phyloP scores from a whole-genome alignment of 2,113 vertebrate species.

The Neolamprologus toae region DNA sequence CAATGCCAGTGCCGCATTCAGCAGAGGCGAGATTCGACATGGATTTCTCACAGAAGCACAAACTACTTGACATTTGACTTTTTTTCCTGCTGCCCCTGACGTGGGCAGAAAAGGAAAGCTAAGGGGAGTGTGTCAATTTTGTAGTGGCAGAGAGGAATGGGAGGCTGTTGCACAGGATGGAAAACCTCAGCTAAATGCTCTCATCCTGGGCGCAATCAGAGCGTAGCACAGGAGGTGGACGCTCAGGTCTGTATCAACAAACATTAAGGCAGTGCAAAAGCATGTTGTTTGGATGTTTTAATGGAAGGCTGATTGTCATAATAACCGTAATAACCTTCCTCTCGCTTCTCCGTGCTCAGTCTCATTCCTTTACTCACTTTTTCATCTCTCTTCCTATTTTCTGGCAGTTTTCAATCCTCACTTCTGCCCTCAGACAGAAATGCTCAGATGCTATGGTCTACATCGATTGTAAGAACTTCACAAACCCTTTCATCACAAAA shows the following conservation, averaged over 20 bases:
- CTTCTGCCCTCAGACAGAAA: conserved; percentile 1
- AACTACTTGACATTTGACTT: conserved; percentile 43
- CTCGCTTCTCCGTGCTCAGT: not conserved
- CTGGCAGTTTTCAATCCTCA: not conserved
- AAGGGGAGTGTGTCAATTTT: not conserved
- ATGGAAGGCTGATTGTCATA: not conserved
- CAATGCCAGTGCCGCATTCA: not conserved
- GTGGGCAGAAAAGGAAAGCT: not conserved
- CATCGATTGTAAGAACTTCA: conserved; percentile 7
- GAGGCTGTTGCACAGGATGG: not conserved
- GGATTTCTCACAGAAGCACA: conserved; percentile 29
- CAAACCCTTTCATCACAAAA: conserved; percentile 10
- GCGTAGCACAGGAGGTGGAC: not conserved
- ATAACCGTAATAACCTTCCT: not conserved
- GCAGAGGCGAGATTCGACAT: conserved; percentile 6
- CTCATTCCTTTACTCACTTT: not conserved
- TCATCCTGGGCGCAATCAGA: conserved; percentile 9
- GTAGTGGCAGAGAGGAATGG: not conserved
- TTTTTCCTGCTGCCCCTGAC: not conserved
- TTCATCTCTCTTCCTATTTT: conserved; percentile 4
- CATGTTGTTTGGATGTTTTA: not conserved
- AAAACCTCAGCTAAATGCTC: not conserved
- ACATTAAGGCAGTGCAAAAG: not conserved
- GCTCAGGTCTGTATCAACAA: not conserved
- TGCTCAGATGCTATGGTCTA: not conserved